Percentiles rank a stretch among this genome's conserved stretches.
These are phyloP conservation scores for Phymatocera aterrima DNA, from an alignment of 2,888 invertebrate species.

Conservation along the genomic window DNA sequence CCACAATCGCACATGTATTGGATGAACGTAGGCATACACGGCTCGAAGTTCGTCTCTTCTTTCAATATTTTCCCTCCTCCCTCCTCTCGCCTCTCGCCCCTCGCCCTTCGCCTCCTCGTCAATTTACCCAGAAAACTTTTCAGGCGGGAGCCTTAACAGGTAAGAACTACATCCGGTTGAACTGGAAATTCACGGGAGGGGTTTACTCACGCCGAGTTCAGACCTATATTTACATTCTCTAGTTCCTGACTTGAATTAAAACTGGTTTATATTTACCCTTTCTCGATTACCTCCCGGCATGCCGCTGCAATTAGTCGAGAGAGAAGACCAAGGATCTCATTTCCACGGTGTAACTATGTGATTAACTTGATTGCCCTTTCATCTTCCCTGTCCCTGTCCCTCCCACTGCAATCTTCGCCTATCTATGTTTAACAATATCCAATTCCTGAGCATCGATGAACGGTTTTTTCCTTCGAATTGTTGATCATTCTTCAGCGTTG, in stretches of 20 bases:
- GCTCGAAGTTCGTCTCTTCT: too few species aligned
- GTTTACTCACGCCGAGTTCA: background rate
- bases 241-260: conserved; percentile 23
- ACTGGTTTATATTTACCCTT: background rate
- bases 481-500: background rate
- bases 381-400: background rate
- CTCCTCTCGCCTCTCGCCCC: too few species aligned
- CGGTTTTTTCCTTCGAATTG: background rate
- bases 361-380: conserved; percentile 9
- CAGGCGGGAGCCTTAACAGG: conserved; percentile 14
- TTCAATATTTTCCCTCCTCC: background rate
- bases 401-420: background rate
- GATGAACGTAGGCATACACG: too few species aligned
- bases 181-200: conserved; percentile 6
- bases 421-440: too few species aligned
- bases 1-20: too few species aligned
- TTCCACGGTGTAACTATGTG: conserved; percentile 17
- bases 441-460: background rate
- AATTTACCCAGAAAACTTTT: background rate
- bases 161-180: conserved; percentile 27
- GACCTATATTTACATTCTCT: conserved; percentile 31
- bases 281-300: background rate
- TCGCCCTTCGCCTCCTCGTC: background rate
- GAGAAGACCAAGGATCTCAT: conserved; percentile 3
- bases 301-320: conserved; percentile 18